phyloP scores from a whole-genome alignment of 2,797 vertebrate species.

The Oceanodroma leucorhoa region DNA sequence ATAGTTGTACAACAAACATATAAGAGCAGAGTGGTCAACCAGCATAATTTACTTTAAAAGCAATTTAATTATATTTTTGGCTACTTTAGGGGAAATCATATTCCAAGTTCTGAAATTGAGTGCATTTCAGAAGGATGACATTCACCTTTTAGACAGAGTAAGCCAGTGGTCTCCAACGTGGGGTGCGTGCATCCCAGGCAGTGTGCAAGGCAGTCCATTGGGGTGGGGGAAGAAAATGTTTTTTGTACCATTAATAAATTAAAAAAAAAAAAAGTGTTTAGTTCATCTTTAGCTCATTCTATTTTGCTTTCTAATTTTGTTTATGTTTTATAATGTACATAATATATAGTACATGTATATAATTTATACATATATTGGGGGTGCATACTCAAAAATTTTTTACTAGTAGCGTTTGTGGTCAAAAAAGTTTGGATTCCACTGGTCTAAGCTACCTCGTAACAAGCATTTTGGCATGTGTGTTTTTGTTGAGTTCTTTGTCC shows the following conservation, averaged over 20 bases:
- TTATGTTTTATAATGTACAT: background rate
- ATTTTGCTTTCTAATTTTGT: background rate
- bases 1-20: background rate
- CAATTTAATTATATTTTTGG: background rate
- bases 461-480: background rate
- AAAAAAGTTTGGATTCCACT: background rate
- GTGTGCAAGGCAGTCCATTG: background rate
- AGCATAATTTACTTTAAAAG: background rate
- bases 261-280: background rate
- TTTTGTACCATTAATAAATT: background rate
- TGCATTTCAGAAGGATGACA: background rate
- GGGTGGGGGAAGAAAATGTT: background rate
- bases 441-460: background rate
- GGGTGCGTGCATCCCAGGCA: accelerated
- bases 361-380: background rate
- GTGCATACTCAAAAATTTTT: background rate
- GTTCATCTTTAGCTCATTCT: background rate
- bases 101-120: background rate
- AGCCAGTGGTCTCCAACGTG: background rate
- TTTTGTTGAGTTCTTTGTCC: background rate
- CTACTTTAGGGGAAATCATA: background rate
- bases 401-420: background rate
- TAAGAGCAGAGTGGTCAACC: background rate
- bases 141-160: background rate
- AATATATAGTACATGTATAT: background rate